Evolutionary conservation across 2,113 vertebrate species (phyloP).

Genomic region (Hydrochoerus hydrochaeris): DNA sequence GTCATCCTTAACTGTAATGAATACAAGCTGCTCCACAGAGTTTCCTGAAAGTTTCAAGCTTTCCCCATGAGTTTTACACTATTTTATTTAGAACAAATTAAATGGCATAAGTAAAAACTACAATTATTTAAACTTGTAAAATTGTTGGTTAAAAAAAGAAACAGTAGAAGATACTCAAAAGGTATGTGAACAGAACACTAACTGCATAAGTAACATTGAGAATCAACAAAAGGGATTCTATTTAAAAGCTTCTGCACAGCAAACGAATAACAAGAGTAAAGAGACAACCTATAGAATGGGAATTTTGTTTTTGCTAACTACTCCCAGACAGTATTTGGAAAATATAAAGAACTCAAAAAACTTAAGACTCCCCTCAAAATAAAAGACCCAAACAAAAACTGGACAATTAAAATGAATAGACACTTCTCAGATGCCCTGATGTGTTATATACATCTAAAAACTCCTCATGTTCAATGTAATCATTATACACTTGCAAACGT

Average conservation of each 20-base stretch:
- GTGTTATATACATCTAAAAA: neutral
- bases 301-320: neutral
- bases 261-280: neutral
- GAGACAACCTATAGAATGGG: neutral
- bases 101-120: neutral
- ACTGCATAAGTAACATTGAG: neutral
- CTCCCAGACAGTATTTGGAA: neutral
- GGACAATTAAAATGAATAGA: neutral
- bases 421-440: neutral
- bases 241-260: neutral
- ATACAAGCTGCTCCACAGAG: neutral
- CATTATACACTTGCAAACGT: neutral
- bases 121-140: neutral
- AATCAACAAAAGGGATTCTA: neutral
- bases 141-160: neutral
- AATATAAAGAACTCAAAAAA: neutral
- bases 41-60: neutral
- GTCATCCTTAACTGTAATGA: neutral
- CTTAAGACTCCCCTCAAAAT: neutral
- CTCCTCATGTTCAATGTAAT: neutral
- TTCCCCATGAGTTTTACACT: neutral
- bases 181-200: neutral
- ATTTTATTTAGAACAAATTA: conserved; percentile 6
- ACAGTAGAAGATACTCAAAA: neutral
- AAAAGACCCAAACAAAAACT: neutral